Conservation (phyloP, 1,140 invertebrate species). For the Pogonomyrmex barbatus region DNA sequence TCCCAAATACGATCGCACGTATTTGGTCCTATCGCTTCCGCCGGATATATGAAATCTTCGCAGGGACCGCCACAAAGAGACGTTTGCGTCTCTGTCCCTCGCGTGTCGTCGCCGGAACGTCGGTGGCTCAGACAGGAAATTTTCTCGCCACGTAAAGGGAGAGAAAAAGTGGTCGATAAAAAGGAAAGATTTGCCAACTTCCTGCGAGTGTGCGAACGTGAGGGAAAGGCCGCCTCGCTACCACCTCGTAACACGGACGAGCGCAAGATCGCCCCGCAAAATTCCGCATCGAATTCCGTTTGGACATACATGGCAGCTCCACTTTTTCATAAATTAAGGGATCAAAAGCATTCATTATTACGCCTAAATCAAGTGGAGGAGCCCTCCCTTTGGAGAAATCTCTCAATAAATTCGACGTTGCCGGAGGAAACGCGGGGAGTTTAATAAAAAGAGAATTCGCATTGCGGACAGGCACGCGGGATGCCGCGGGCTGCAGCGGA, state of each 20-base stretch:
- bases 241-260: slow-evolving; percentile 68
- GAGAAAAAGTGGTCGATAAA: slow-evolving; percentile 50
- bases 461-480: background rate
- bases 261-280: slow-evolving; percentile 51
- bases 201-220: slow-evolving; percentile 68
- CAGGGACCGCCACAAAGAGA: background rate
- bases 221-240: slow-evolving; percentile 71
- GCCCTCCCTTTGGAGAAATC: background rate
- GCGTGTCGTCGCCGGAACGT: background rate
- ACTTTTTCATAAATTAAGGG: background rate
- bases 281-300: background rate
- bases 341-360: background rate
- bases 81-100: background rate
- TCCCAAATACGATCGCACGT: background rate
- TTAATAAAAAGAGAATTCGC: background rate
- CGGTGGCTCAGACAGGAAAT: background rate
- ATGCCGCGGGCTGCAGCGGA: background rate
- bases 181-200: slow-evolving; percentile 69
- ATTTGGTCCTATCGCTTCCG: background rate
- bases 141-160: background rate
- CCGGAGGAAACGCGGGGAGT: background rate
- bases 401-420: background rate
- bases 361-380: too few species aligned
- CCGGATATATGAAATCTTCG: background rate
- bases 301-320: background rate